Percentiles rank a stretch among this genome's conserved stretches.
These are phyloP conservation scores for Coreius guichenoti DNA, from an alignment of 2,797 vertebrate species.

Conservation along the genomic window DNA sequence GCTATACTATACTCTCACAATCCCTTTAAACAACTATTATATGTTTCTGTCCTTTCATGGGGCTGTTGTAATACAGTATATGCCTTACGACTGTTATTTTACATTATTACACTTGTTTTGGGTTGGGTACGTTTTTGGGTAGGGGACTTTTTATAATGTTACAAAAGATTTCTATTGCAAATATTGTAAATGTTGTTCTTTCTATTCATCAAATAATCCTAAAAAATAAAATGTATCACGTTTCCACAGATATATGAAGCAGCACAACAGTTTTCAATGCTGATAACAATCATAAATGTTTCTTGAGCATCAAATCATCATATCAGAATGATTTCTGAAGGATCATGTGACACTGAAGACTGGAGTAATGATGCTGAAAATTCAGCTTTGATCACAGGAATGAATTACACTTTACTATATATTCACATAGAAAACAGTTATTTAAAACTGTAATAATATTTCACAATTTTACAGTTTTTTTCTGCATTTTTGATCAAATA, in stretches of 20 bases:
- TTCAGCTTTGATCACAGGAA: neutral
- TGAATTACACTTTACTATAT: too few relatives aligned
- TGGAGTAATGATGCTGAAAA: conserved; percentile 12
- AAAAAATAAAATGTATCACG: neutral
- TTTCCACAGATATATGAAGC: neutral
- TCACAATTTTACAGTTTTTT: too few relatives aligned
- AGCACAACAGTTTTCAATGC: too few relatives aligned
- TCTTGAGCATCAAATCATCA: neutral
- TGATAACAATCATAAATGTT: neutral
- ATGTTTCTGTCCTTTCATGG: neutral
- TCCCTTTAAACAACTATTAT: neutral
- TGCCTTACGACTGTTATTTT: neutral
- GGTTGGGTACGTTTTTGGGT: too few relatives aligned
- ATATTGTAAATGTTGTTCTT: too few relatives aligned
- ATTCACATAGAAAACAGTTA: neutral
- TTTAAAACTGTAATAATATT: neutral
- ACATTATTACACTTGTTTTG: neutral
- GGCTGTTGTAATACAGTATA: neutral
- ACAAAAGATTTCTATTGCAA: neutral
- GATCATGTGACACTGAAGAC: neutral
- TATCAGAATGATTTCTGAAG: neutral
- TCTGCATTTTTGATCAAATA: neutral
- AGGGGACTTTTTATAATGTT: neutral
- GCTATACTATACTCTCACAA: neutral
- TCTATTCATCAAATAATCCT: neutral